phyloP scores from a whole-genome alignment of 2,797 vertebrate genomes.

The Acanthornis magna region DNA sequence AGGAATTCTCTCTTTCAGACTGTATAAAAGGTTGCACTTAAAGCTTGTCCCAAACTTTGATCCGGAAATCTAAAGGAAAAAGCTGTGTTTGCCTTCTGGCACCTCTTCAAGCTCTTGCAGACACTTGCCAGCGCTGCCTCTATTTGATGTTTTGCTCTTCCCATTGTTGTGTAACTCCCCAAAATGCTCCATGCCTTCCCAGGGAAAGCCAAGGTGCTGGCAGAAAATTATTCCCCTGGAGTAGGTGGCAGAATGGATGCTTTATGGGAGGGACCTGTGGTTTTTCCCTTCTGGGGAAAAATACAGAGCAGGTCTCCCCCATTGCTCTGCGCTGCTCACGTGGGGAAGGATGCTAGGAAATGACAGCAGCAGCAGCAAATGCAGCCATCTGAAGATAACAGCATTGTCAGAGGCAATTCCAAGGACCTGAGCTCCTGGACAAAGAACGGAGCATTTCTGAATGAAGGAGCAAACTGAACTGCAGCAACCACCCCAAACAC shows the following conservation, averaged over 20 bases:
- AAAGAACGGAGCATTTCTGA: not conserved
- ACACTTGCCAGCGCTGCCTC: not conserved
- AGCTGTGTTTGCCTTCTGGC: not conserved
- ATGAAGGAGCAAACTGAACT: not conserved
- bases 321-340: not conserved
- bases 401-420: not conserved
- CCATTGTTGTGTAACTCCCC: not conserved
- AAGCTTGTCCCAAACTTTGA: not conserved
- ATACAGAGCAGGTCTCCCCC: not conserved
- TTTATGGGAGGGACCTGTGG: not conserved
- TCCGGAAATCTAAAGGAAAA: not conserved
- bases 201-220: not conserved
- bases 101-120: not conserved
- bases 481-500: not conserved
- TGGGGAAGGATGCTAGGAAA: not conserved
- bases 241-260: not conserved
- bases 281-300: not conserved
- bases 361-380: not conserved
- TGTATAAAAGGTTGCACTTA: not conserved
- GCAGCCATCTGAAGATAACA: fast-evolving
- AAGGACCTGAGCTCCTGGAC: not conserved
- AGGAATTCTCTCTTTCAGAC: not conserved
- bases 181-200: not conserved
- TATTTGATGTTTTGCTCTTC: not conserved
- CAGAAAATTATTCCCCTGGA: not conserved